phyloP scores from a whole-genome alignment of 2,888 invertebrate genomes.

The Leptopilina drosophilae region DNA sequence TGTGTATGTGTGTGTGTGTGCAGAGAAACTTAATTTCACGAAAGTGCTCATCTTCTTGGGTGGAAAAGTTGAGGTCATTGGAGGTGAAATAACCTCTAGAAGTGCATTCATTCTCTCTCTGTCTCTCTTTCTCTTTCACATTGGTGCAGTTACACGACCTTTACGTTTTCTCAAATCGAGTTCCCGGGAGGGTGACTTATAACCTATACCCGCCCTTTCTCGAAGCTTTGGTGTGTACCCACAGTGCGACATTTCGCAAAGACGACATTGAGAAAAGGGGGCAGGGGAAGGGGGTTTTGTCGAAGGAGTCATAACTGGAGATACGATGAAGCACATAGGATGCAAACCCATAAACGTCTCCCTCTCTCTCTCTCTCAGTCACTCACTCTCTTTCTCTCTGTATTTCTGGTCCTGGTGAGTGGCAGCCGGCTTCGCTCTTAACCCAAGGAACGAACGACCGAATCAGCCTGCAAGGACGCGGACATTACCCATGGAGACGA shows the following conservation, averaged over 20 bases:
- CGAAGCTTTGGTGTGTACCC: not conserved
- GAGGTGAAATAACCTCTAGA: constrained; percentile 4
- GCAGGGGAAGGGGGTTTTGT: constrained; percentile 63
- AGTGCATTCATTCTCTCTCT: not conserved
- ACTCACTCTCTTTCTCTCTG: constrained; percentile 57
- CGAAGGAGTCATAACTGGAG: constrained; percentile 70
- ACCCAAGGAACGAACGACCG: constrained; percentile 62
- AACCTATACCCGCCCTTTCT: not conserved
- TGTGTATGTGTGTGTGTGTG: not conserved
- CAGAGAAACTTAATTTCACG: constrained; percentile 71
- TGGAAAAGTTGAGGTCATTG: constrained; percentile 28
- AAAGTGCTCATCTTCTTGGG: constrained; percentile 63
- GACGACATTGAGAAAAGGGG: constrained; percentile 45
- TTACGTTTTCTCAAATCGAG: constrained; percentile 21
- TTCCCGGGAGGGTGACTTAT: constrained; percentile 1
- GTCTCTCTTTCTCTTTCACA: not conserved
- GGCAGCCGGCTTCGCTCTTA: constrained; percentile 60
- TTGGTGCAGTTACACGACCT: not conserved
- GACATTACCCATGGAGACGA: constrained; percentile 38
- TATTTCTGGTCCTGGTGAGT: constrained; percentile 49
- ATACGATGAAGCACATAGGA: constrained; percentile 73
- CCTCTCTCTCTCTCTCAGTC: constrained; percentile 57
- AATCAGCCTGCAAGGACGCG: constrained; percentile 48
- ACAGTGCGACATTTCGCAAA: constrained; percentile 44
- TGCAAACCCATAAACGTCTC: constrained; percentile 74